Base-by-base conservation (phyloP, 2,888 invertebrate genomes). In the Tridacna crocea region DNA sequence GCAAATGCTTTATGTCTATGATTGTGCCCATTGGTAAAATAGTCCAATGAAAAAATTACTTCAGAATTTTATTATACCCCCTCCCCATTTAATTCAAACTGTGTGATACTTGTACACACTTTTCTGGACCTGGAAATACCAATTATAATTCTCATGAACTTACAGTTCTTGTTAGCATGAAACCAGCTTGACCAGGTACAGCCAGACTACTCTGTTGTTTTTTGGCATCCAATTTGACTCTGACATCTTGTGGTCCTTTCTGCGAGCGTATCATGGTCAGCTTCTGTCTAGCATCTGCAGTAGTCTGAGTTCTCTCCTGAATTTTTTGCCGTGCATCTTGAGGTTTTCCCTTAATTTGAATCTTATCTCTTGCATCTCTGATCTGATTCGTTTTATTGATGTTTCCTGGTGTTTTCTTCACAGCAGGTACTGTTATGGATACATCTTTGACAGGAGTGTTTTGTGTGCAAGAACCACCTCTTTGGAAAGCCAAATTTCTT, bases 241-340 rank as follows among this genome's bases (percentile, higher is more conserved):
- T 82, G n/a, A 90, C 91, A 88, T 91, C 91, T 80, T 86, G 82
- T 13, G 83, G 87, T 55, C 75, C 75, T 70, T 90, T 89, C 63
- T 88, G 82, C 24, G 83, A 77, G 12, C 87, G 58, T 15, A 82
- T 83, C 60, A 66, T 80, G 15, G 74, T 78, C 60, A 88, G 68
- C 36, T 85, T 87, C 66, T 85, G 80, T 65, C 88, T 72, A 0
- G 89, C 87, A 83, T 88, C 89, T 68, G 75, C 77, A n/a, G 47
- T 48, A 48, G 58, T 73, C 51, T 51, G 46, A n/a, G 36, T 36
- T 11, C 36, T 10, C 70, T 80, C 80, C 72, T 82, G 83, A 19
- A 80, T 84, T 72, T 84, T 87, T 22, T 83, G 77, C 27, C 90
- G 70, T 12, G 81, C 84, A 82, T 82, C 88, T n/a, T 61, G 13